Conservation (phyloP, 2,888 invertebrate genomes). For the Myopa tessellatipennis region DNA sequence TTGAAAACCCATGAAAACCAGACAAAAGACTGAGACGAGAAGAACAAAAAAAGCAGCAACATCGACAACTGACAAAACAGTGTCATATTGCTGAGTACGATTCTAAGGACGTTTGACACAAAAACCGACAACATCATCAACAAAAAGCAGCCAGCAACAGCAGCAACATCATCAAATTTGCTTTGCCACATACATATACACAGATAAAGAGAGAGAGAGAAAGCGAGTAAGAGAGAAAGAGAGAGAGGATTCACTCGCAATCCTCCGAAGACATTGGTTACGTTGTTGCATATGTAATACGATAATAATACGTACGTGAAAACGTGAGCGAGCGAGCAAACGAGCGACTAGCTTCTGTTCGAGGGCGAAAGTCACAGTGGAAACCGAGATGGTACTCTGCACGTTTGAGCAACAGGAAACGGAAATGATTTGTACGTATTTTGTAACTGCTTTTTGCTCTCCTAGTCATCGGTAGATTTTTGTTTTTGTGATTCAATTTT, state of each 20-base stretch:
- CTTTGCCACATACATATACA: neutral
- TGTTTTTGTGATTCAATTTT: neutral
- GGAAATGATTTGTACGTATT: constrained; percentile 35
- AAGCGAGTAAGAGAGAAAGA: neutral
- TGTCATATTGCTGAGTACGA: neutral
- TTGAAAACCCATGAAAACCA: neutral
- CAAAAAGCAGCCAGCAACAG: neutral
- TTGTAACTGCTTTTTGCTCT: neutral
- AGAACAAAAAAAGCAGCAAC: neutral
- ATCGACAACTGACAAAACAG: neutral
- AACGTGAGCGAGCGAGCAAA: neutral
- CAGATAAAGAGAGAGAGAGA: neutral
- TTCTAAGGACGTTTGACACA: constrained; percentile 1
- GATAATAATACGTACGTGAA: constrained; percentile 42
- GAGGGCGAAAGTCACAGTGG: constrained; percentile 24
- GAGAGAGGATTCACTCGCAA: neutral
- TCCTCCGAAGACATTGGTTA: neutral
- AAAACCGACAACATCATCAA: constrained; percentile 1
- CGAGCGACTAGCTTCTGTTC: neutral
- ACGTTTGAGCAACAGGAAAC: constrained; percentile 39
- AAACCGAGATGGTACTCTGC: constrained; percentile 1
- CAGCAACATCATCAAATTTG: neutral
- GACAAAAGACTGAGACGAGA: neutral
- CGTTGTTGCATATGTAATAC: constrained; percentile 36
- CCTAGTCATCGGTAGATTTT: neutral